Base-by-base conservation (phyloP, 1,140 invertebrate species). In the Hermetia illucens region DNA sequence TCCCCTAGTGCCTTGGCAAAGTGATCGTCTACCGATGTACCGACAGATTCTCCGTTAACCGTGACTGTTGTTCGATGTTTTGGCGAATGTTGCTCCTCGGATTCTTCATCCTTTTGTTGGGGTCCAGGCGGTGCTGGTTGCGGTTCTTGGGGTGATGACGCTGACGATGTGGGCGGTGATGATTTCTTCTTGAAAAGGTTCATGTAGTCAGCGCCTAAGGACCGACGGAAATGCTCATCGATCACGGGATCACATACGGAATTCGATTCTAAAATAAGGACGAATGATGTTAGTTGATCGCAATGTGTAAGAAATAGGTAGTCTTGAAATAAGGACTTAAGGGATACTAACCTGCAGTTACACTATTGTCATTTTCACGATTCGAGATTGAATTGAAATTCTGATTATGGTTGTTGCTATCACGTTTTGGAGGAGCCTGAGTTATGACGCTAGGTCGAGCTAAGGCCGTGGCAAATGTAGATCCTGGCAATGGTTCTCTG, bases 1-100 rank as follows among this genome's bases (percentile, higher is more conserved):
- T 92, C 87, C 1, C 90, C 90, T 4, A 95, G 67, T 2, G 92
- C 90, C 69, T 95, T 94, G 10, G 89, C 87, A 63, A 95, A 95
- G 55, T 96, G 91, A 59, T 95, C 92, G 64, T 96, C 92, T 13
- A 96, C 87, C 51, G 74, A 72, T 25, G 27, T 29, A 29, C 70
- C 69, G 33, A 64, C 61, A 1, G 65, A 57, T 43, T 71, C 68
- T 61, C 68, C 67, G 44, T 50, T 62, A 5, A 40, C 37, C 3
- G 37, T 34, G 24, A 30, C 21, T 17, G 34, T 35, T 19, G 33
- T 40, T 49, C 33, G 53, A 48, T 43, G 15, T 31, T 21, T 25
- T 25, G n/a, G n/a, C n/a, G n/a, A n/a, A n/a, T 30, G 39, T 29
- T 30, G 31, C 19, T 29, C 30, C 22, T 21, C 13, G 12, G 18